Conservation (phyloP, 2,888 invertebrate species). For the Hirtodrosophila confusa region DNA sequence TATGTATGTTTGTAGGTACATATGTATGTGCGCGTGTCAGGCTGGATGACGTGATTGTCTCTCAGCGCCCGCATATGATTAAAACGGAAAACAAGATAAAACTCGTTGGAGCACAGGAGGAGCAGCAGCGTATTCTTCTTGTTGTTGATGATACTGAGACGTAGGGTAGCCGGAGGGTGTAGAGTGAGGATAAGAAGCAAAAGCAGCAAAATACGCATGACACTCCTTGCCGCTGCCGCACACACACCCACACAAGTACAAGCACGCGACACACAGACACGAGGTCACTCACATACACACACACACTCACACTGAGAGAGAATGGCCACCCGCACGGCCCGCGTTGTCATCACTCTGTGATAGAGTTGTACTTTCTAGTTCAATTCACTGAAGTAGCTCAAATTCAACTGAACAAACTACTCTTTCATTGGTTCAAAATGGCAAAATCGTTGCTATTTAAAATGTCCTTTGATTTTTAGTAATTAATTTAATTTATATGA, state of each 20-base stretch:
- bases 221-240: slow-evolving; percentile 74
- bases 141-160: slow-evolving; percentile 45
- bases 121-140: slow-evolving; percentile 56
- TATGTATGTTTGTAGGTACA: slow-evolving; percentile 27
- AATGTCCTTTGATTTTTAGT: too few species aligned
- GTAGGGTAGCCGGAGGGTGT: slow-evolving; percentile 11
- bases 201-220: slow-evolving; percentile 72
- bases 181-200: slow-evolving; percentile 21
- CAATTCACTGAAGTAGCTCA: too few species aligned
- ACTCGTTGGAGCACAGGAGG: slow-evolving; percentile 73
- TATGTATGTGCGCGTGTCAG: slow-evolving; percentile 47
- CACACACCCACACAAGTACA: slow-evolving; percentile 36
- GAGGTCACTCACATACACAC: slow-evolving; percentile 70
- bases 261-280: slow-evolving; percentile 73
- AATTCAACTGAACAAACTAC: too few species aligned
- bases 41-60: slow-evolving; percentile 78
- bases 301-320: slow-evolving; percentile 28
- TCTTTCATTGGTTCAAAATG: too few species aligned
- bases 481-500: too few species aligned
- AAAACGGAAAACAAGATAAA: slow-evolving; percentile 79
- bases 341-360: slow-evolving; percentile 19
- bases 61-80: slow-evolving; percentile 75
- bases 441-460: too few species aligned
- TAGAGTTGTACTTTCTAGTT: too few species aligned
- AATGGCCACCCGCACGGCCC: slow-evolving; percentile 35